Evolutionary conservation across 64 coral and sea anemone genomes (phyloP), one percentile per base, ranked within the genome.

Genomic region (Pachyseris speciosa): DNA sequence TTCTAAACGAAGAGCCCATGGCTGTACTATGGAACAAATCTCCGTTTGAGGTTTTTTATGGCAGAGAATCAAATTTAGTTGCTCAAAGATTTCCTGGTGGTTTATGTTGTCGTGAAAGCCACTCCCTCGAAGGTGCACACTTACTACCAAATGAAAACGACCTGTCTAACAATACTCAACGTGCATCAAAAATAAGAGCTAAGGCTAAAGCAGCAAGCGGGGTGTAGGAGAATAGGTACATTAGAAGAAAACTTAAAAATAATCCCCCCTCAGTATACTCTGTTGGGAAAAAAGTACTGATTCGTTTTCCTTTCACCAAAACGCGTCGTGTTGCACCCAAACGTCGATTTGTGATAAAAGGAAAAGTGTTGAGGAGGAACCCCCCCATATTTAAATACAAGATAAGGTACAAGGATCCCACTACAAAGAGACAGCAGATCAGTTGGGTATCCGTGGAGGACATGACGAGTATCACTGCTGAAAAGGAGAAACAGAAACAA

Each of bases 381-480:
- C 27, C 79, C 17, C 49, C 44, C 52, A 32, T 79, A 10, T 50
- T 16, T 63, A 32, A 37, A 22, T 93, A 86, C 72, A 93, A 93
- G 31, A 65, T 93, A 45, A 26, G 1, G 34, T 93, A 51, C 65
- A 16, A 63, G 39, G 33, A 32, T 31, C 68, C 66, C 17, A 9
- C 63, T 25, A 67, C 53, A 58, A 44, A 86, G 15, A 63, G 19
- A 9, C 40, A 67, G 44, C 22, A 36, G 1, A 41, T 17, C 40
- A 63, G 45, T 11, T 86, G 83, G 74, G 26, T 87, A 25, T 87
- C 83, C 34, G 91, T 93, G 38, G 91, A 86, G 39, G 91, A 86
- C 32, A 93, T 93, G 36, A 86, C 91, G 34, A 93, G 91, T 66
- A 5, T 34, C 9, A 86, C 81, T 55, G 83, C 59, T 36, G 36